Conservation (phyloP, 2,797 vertebrate genomes). For the Anguilla anguilla region DNA sequence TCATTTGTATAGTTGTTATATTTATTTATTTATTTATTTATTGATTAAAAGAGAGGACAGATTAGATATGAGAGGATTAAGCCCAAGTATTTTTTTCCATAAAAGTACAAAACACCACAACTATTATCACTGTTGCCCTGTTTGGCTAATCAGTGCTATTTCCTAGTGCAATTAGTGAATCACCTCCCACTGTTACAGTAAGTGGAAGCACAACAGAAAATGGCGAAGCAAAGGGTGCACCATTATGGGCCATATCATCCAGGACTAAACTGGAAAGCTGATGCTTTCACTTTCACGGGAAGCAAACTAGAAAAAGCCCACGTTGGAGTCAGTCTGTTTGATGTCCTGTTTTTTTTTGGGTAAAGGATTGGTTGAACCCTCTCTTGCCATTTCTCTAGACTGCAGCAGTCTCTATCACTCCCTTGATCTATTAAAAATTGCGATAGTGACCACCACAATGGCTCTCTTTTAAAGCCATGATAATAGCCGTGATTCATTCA, state of each 20-base stretch:
- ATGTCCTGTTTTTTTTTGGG: neutral
- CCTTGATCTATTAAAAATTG: neutral
- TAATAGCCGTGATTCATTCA: neutral
- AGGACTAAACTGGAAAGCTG: neutral
- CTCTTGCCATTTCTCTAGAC: neutral
- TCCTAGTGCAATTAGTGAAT: neutral
- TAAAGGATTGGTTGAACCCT: neutral
- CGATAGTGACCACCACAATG: neutral
- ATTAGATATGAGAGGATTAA: neutral
- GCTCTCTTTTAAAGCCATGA: neutral
- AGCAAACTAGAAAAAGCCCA: neutral
- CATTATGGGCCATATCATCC: neutral
- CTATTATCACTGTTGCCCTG: neutral
- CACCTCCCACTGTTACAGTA: neutral
- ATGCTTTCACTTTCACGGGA: neutral
- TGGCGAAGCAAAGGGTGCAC: neutral
- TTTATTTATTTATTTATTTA: neutral
- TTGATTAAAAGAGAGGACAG: slow-evolving; percentile 9
- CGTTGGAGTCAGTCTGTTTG: neutral
- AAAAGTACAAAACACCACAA: neutral
- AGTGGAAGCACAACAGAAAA: neutral
- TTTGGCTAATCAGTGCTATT: neutral
- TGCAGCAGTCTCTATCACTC: neutral
- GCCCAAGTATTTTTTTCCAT: neutral
- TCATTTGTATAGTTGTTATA: neutral